Conservation (phyloP, 2,113 vertebrate species). For the Taurulus bubalis region DNA sequence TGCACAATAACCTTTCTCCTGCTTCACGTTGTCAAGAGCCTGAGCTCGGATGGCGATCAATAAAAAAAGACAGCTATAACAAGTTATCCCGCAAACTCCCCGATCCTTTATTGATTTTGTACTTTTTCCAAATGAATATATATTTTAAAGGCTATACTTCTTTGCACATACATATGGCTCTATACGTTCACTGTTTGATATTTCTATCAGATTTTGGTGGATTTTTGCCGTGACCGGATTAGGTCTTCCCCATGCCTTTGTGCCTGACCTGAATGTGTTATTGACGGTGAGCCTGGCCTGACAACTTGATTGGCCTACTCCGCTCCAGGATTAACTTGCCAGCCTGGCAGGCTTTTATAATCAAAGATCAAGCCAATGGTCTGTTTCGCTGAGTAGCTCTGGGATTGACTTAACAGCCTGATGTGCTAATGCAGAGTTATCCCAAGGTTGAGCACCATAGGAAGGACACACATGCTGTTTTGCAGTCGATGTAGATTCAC, state of each 20-base stretch:
- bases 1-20: slow-evolving; percentile 77
- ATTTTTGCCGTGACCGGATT: slow-evolving; percentile 29
- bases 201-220: slow-evolving; percentile 8
- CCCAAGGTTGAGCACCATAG: slow-evolving; percentile 74
- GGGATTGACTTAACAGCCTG: slow-evolving; percentile 78
- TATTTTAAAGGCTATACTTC: neutral
- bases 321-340: slow-evolving; percentile 75
- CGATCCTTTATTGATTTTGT: slow-evolving; percentile 41
- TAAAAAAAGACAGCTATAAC: slow-evolving; percentile 58
- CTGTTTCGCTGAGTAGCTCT: slow-evolving; percentile 76
- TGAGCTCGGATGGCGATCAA: slow-evolving; percentile 66
- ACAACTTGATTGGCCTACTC: slow-evolving; percentile 77
- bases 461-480: slow-evolving; percentile 65
- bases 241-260: slow-evolving; percentile 33
- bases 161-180: slow-evolving; percentile 10
- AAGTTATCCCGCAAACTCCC: slow-evolving; percentile 56
- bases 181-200: neutral
- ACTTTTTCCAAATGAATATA: neutral
- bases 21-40: slow-evolving; percentile 65
- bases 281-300: slow-evolving; percentile 64
- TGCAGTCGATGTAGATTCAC: slow-evolving; percentile 32
- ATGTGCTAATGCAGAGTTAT: slow-evolving; percentile 79
- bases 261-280: slow-evolving; percentile 74
- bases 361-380: slow-evolving; percentile 77
- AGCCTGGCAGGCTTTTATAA: slow-evolving; percentile 73